Evolutionary conservation across 2,888 invertebrate species (phyloP).

Genomic region (Carterocephalus palaemon): DNA sequence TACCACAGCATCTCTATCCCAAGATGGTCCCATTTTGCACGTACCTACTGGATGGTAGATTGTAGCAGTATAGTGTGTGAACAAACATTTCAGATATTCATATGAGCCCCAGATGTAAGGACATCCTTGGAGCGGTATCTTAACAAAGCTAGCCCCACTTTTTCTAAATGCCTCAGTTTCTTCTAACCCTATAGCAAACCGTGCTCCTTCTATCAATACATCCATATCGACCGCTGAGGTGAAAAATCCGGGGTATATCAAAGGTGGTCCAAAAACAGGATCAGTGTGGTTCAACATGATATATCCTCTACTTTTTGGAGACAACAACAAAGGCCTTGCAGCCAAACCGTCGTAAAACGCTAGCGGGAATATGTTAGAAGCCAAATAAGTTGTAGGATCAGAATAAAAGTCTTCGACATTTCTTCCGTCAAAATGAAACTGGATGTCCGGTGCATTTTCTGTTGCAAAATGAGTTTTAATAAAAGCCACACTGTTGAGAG

Average conservation of each 20-base stretch:
- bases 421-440: slow-evolving; percentile 81
- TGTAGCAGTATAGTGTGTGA: slow-evolving; percentile 82
- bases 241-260: slow-evolving; percentile 85
- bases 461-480: slow-evolving; percentile 74
- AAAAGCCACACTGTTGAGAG: slow-evolving; percentile 79
- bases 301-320: slow-evolving; percentile 81
- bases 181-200: slow-evolving; percentile 78
- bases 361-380: slow-evolving; percentile 74
- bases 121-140: slow-evolving; percentile 80
- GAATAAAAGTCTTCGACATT: slow-evolving; percentile 77
- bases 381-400: slow-evolving; percentile 74
- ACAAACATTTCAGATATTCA: slow-evolving; percentile 82
- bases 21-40: slow-evolving; percentile 83
- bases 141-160: slow-evolving; percentile 77
- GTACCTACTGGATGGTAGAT: slow-evolving; percentile 85
- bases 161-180: slow-evolving; percentile 78
- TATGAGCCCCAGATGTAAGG: slow-evolving; percentile 78
- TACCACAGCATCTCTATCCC: slow-evolving; percentile 82
- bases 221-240: slow-evolving; percentile 81
- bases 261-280: slow-evolving; percentile 84
- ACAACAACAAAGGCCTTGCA: slow-evolving; percentile 80
- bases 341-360: slow-evolving; percentile 81
- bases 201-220: slow-evolving; percentile 79
- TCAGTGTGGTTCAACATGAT: slow-evolving; percentile 82
- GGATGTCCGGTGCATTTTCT: slow-evolving; percentile 80